Evolutionary conservation across 2,888 invertebrate species (phyloP).

Genomic region (Rhingia rostrata): DNA sequence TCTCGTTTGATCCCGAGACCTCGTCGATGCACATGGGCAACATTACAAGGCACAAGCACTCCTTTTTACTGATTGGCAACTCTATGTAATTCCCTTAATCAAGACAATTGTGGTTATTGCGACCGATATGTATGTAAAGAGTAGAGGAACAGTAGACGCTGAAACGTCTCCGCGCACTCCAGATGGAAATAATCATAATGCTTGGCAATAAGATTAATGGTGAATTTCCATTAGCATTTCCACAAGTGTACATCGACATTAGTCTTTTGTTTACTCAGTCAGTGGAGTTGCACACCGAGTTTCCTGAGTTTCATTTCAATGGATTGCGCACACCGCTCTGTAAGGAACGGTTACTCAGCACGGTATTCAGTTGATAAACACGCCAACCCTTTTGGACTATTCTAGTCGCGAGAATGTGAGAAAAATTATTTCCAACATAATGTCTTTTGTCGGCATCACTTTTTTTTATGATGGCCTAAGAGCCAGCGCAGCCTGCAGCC

Average conservation of each 20-base stretch:
- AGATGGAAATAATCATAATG: constrained; percentile 67
- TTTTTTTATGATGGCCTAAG: constrained; percentile 66
- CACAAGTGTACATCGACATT: constrained; percentile 60
- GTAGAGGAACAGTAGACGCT: constrained; percentile 26
- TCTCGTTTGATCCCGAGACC: constrained; percentile 52
- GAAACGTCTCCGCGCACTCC: constrained; percentile 23
- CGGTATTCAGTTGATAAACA: constrained; percentile 65
- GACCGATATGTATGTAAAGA: not conserved
- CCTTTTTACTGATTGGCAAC: constrained; percentile 55
- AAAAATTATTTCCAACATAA: constrained; percentile 72
- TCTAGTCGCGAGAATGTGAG: constrained; percentile 70
- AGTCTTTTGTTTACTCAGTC: constrained; percentile 66
- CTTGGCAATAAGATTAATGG: constrained; percentile 68
- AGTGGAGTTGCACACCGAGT: constrained; percentile 27
- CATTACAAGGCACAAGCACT: constrained; percentile 31
- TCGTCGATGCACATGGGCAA: constrained; percentile 42
- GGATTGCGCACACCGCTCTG: not conserved
- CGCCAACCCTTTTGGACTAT: constrained; percentile 65
- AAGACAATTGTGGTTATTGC: constrained; percentile 56
- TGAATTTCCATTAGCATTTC: constrained; percentile 68
- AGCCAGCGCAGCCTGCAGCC: constrained; percentile 29
- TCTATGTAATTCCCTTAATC: constrained; percentile 64
- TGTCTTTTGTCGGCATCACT: constrained; percentile 73
- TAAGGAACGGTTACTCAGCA: constrained; percentile 42
- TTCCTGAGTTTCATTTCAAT: constrained; percentile 39